Evolutionary conservation across 2,888 invertebrate species (phyloP).

Genomic region (Lymantria monacha): DNA sequence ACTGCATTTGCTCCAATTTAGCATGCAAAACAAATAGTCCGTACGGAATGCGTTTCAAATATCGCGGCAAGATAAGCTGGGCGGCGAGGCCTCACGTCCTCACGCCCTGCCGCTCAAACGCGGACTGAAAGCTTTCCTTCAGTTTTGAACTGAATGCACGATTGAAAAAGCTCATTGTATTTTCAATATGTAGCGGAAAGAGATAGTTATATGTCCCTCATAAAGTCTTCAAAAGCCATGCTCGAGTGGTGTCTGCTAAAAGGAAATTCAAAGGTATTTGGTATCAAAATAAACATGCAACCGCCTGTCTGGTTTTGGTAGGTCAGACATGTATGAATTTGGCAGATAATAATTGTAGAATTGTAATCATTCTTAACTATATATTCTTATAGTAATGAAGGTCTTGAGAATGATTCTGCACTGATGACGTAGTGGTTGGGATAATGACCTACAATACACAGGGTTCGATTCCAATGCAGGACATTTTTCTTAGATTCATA

Average conservation of each 20-base stretch:
- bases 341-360: slow-evolving; percentile 17
- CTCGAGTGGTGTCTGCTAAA: slow-evolving; percentile 50
- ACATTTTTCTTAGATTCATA: too few species aligned
- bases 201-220: slow-evolving; percentile 38
- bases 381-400: too few species aligned
- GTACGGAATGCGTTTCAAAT: slow-evolving; percentile 40
- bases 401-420: slow-evolving; percentile 1
- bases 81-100: slow-evolving; percentile 53
- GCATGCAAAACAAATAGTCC: slow-evolving; percentile 47
- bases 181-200: slow-evolving; percentile 50
- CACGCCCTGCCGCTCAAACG: slow-evolving; percentile 67
- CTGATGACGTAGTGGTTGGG: slow-evolving; percentile 8
- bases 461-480: too few species aligned
- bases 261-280: slow-evolving; percentile 65
- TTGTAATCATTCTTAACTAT: not conserved
- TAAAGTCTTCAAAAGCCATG: slow-evolving; percentile 36
- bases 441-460: too few species aligned
- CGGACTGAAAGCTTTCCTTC: slow-evolving; percentile 65
- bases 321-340: slow-evolving; percentile 22
- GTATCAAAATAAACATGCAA: slow-evolving; percentile 72
- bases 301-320: slow-evolving; percentile 49
- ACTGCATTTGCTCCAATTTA: slow-evolving; percentile 26
- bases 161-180: slow-evolving; percentile 53
- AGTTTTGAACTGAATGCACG: slow-evolving; percentile 48
- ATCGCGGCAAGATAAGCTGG: slow-evolving; percentile 47